Percentiles rank a stretch among this genome's conserved stretches.
Evolutionary conservation across 2,113 vertebrate species (phyloP).

Genomic region (Phasianus colchicus): DNA sequence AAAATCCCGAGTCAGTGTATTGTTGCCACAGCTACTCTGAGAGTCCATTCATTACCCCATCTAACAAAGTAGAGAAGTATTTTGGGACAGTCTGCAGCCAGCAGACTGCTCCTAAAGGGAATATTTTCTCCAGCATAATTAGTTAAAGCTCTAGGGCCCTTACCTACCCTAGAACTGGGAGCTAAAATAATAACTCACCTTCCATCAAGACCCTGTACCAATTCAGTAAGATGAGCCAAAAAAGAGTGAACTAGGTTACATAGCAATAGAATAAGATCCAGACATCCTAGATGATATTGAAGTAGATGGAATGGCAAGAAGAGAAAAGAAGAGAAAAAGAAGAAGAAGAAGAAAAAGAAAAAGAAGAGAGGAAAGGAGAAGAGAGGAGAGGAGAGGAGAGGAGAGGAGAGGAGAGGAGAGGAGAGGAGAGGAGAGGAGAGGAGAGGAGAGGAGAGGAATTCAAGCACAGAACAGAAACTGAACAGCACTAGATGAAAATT

Average conservation of each 20-base stretch:
- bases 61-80: not conserved
- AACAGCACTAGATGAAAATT: not conserved
- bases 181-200: constrained; percentile 66
- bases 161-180: constrained; percentile 63
- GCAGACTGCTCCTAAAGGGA: constrained; percentile 31
- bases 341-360: no score
- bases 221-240: constrained; percentile 29
- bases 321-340: not conserved
- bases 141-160: constrained; percentile 62
- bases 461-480: not conserved
- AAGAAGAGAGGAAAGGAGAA: not conserved
- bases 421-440: no score
- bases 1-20: not conserved
- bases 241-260: constrained; percentile 44
- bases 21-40: not conserved
- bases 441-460: not conserved
- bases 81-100: constrained; percentile 26
- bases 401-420: no score
- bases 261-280: not conserved
- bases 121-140: constrained; percentile 34
- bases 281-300: constrained; percentile 23
- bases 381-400: no score
- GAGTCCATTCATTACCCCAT: not conserved
- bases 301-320: constrained; percentile 5
- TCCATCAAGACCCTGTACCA: constrained; percentile 9